Conservation (phyloP, 2,113 vertebrate genomes). For the Laterallus jamaicensis region DNA sequence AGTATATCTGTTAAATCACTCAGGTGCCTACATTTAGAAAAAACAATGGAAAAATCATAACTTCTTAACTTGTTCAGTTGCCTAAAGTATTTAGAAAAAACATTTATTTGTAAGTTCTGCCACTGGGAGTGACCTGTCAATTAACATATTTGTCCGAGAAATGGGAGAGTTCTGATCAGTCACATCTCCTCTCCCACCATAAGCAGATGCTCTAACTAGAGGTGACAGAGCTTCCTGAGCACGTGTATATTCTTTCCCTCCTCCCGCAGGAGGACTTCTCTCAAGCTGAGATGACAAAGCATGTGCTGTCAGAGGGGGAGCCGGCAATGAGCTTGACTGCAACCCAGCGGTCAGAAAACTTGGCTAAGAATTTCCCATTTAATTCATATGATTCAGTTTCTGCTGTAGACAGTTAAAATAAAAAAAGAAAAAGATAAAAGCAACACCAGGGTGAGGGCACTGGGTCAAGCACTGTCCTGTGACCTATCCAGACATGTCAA, state of each 20-base stretch:
- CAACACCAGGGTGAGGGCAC: neutral
- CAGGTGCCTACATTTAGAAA: neutral
- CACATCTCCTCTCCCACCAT: accelerated
- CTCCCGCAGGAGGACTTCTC: neutral
- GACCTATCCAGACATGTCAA: neutral
- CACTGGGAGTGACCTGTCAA: neutral
- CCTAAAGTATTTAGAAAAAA: neutral
- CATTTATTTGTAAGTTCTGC: neutral
- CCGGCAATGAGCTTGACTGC: neutral
- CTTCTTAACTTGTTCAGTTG: neutral
- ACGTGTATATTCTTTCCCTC: accelerated
- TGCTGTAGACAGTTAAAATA: neutral
- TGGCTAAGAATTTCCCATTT: neutral
- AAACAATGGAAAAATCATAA: neutral
- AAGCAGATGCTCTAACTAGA: neutral
- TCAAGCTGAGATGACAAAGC: neutral
- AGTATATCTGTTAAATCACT: neutral
- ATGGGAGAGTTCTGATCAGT: neutral
- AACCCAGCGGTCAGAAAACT: neutral
- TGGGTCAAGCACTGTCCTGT: neutral
- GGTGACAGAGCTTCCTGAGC: accelerated
- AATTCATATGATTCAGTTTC: neutral
- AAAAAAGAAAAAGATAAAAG: neutral
- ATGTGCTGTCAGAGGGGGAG: neutral
- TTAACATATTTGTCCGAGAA: neutral